Percentiles rank a stretch among this genome's conserved stretches.
Conservation (phyloP, 2,797 vertebrate species). For the Characodon lateralis region DNA sequence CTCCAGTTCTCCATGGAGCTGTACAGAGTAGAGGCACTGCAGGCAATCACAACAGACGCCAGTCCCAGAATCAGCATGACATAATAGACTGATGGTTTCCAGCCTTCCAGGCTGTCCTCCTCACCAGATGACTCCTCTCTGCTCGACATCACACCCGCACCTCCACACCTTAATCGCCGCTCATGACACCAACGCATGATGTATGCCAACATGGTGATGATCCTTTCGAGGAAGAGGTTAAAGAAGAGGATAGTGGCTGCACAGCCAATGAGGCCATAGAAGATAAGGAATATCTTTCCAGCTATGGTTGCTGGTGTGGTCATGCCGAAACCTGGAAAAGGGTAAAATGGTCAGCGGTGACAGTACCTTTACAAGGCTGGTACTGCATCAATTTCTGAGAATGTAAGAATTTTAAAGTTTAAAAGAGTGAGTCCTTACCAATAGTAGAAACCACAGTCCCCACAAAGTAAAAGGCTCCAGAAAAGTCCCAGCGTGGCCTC, state of each 20-base stretch:
- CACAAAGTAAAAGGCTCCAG: conserved; percentile 86
- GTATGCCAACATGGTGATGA: conserved; percentile 86
- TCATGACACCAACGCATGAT: conserved; percentile 86
- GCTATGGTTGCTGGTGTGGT: conserved; percentile 82
- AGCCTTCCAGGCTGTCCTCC: conserved; percentile 82
- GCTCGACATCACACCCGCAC: conserved; percentile 54
- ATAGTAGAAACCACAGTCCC: conserved; percentile 86
- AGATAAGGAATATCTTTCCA: conserved; percentile 84
- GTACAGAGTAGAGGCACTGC: conserved; percentile 83
- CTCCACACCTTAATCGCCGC: conserved; percentile 73
- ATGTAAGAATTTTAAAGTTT: neutral
- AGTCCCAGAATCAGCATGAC: conserved; percentile 84
- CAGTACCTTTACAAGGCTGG: neutral
- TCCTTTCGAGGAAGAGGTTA: conserved; percentile 86
- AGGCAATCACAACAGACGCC: conserved; percentile 81
- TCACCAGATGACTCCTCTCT: conserved; percentile 63
- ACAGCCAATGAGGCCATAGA: conserved; percentile 85
- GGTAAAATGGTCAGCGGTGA: conserved; percentile 1
- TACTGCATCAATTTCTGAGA: neutral
- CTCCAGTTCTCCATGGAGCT: conserved; percentile 85
- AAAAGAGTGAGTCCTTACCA: conserved; percentile 64
- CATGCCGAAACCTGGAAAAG: conserved; percentile 83
- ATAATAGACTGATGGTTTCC: conserved; percentile 86
- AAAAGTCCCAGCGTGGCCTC: conserved; percentile 84
- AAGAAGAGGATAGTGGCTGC: conserved; percentile 87